Conservation (phyloP, 2,113 vertebrate genomes). For the Oostethus manadensis region DNA sequence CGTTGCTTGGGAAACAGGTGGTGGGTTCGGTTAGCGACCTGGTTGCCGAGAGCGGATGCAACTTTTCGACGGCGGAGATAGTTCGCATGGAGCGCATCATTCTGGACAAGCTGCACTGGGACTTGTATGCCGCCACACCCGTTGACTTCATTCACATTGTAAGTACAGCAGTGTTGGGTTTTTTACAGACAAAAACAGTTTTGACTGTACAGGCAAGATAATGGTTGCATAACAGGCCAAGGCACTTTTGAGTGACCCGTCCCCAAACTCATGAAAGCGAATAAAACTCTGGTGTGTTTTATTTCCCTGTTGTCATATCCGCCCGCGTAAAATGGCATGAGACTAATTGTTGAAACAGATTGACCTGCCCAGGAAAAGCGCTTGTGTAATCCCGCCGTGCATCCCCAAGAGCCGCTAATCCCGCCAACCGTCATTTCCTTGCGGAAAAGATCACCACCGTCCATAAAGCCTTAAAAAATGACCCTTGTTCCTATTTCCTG, state of each 20-base stretch:
- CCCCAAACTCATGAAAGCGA: too few relatives aligned
- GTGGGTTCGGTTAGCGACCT: constrained; percentile 78
- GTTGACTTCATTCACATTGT: constrained; percentile 83
- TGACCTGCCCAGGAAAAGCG: background rate
- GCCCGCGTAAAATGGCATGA: background rate
- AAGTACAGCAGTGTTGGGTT: constrained; percentile 55
- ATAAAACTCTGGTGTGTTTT: too few relatives aligned
- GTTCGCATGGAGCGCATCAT: constrained; percentile 83
- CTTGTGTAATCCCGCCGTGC: constrained; percentile 3
- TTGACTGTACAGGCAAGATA: background rate
- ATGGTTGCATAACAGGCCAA: too few relatives aligned
- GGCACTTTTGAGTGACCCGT: too few relatives aligned
- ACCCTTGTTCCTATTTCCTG: background rate
- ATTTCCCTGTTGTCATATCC: too few relatives aligned
- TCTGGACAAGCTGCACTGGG: constrained; percentile 82
- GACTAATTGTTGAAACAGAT: constrained; percentile 4
- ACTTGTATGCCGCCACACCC: constrained; percentile 78
- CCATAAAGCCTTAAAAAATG: constrained; percentile 42
- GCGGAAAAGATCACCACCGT: background rate
- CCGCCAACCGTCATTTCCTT: constrained; percentile 2
- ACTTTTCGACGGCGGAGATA: constrained; percentile 79
- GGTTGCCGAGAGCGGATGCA: constrained; percentile 75
- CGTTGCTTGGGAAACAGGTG: constrained; percentile 78
- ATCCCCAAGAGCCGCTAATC: constrained; percentile 3
- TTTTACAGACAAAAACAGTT: too few relatives aligned